Evolutionary conservation across 1,140 invertebrate species (phyloP).

Genomic region (Eriosoma lanigerum): DNA sequence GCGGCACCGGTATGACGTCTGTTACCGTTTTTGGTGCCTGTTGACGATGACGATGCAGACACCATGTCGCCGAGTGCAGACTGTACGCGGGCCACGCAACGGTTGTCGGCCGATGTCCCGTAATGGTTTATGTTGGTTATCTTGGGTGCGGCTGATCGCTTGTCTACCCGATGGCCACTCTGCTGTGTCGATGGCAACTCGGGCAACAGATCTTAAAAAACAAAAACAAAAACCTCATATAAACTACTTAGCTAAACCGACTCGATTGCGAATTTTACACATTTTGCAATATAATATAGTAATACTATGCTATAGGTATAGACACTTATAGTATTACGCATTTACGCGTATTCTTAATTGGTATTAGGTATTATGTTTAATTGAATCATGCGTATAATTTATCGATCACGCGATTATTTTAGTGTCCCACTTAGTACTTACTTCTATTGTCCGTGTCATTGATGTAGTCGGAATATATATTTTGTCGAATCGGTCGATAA

Average conservation of each 20-base stretch:
- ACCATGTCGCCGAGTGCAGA: conserved; percentile 23
- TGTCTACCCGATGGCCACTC: not conserved
- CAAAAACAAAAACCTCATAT: not conserved
- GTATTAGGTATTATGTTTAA: no score
- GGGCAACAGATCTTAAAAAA: not conserved
- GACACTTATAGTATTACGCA: no score
- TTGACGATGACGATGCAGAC: not conserved
- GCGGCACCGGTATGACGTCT: not conserved
- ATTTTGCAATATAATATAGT: no score
- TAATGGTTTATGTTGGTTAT: conserved; percentile 7
- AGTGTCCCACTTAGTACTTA: conserved; percentile 20
- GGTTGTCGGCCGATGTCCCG: not conserved
- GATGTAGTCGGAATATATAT: not conserved
- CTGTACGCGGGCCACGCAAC: conserved; percentile 33
- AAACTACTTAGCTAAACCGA: no score
- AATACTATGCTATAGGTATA: no score
- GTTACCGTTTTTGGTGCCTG: not conserved
- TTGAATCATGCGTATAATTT: no score
- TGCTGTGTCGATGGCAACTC: not conserved
- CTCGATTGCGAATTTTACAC: no score
- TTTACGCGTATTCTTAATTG: no score
- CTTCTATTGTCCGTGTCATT: not conserved
- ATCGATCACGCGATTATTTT: not conserved
- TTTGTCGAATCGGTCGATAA: conserved; percentile 1
- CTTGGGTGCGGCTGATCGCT: not conserved